Evolutionary conservation across 2,888 invertebrate genomes (phyloP).

Genomic region (Microctonus brassicae): DNA sequence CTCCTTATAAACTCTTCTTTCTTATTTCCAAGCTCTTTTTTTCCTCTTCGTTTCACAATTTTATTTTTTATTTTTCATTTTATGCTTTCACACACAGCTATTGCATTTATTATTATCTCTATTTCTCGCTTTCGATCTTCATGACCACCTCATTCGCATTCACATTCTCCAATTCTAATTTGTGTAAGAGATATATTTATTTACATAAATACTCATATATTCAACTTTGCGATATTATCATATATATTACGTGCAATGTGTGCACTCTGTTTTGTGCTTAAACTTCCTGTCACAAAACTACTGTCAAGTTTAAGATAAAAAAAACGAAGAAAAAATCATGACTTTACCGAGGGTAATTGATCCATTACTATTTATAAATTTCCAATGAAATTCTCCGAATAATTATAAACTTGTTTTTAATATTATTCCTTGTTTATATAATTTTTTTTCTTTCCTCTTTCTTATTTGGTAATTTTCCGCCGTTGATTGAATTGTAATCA

Average conservation of each 20-base stretch:
- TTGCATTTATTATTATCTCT: background rate
- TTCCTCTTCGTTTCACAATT: background rate
- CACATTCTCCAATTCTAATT: conserved; percentile 18
- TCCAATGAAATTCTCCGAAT: too few relatives aligned
- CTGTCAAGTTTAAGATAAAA: conserved; percentile 45
- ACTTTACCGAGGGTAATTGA: conserved; percentile 24
- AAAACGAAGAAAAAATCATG: conserved; percentile 43
- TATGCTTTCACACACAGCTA: background rate
- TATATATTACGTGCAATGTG: conserved; percentile 43
- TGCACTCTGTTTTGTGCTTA: too few relatives aligned
- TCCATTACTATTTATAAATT: too few relatives aligned
- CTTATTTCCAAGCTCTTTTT: background rate
- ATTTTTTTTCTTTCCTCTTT: too few relatives aligned
- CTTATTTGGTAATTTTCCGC: too few relatives aligned
- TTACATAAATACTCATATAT: conserved; percentile 44
- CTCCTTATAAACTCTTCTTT: background rate
- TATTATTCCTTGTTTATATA: too few relatives aligned
- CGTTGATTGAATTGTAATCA: too few relatives aligned
- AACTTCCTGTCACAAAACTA: conserved; percentile 57
- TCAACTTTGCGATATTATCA: conserved; percentile 55
- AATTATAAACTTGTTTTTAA: too few relatives aligned
- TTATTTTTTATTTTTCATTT: too few relatives aligned
- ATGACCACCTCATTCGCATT: conserved; percentile 27
- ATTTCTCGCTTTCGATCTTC: background rate
- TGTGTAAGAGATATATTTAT: too few relatives aligned